These are phyloP conservation scores for Caenorhabditis panamensis DNA, from an alignment of 2,888 invertebrate genomes.

Conservation along the genomic window DNA sequence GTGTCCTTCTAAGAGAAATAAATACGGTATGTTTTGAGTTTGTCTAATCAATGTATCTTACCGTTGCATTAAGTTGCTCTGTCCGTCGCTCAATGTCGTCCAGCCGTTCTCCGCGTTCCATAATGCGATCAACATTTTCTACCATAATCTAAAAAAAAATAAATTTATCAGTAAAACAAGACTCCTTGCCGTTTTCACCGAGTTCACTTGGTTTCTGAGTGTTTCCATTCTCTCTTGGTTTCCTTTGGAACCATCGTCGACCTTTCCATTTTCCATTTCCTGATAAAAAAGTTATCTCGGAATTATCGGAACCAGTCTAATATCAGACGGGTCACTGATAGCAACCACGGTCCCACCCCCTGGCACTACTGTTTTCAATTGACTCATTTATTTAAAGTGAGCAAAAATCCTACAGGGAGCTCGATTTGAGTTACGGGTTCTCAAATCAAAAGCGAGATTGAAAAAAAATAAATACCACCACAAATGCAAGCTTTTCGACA, in stretches of 20 bases:
- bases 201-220: constrained; percentile 66
- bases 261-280: constrained; percentile 48
- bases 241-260: constrained; percentile 11
- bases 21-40: too few relatives aligned
- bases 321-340: too few relatives aligned
- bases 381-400: too few relatives aligned
- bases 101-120: constrained; percentile 78
- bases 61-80: constrained; percentile 71
- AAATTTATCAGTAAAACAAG: background rate
- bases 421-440: too few relatives aligned
- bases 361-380: too few relatives aligned
- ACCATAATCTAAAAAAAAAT: constrained; percentile 74
- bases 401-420: too few relatives aligned
- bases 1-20: constrained; percentile 1
- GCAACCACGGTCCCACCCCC: too few relatives aligned
- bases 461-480: too few relatives aligned
- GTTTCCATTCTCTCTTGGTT: constrained; percentile 27
- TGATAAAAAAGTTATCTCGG: constrained; percentile 8
- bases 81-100: constrained; percentile 75
- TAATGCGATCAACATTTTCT: constrained; percentile 75
- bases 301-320: too few relatives aligned
- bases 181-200: constrained; percentile 66
- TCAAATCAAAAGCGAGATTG: too few relatives aligned
- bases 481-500: too few relatives aligned
- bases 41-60: too few relatives aligned